Evolutionary conservation across 2,888 invertebrate genomes (phyloP).

Genomic region (Troilus luridus): DNA sequence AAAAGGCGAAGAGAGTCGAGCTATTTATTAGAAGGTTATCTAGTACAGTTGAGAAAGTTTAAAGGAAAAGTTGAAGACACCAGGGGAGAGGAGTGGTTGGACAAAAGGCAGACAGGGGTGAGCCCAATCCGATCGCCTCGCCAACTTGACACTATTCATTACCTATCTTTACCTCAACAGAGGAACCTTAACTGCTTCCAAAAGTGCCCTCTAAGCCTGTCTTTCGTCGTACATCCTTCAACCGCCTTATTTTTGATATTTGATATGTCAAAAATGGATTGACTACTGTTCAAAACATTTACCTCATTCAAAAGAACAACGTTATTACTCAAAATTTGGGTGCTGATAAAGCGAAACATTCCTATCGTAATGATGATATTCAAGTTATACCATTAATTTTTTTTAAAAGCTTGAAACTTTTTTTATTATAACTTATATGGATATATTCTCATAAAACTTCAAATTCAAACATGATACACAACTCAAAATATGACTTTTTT

Average conservation of each 20-base stretch:
- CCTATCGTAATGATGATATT: too few relatives aligned
- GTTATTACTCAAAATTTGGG: too few relatives aligned
- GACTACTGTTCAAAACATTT: not conserved
- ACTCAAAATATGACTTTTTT: too few relatives aligned
- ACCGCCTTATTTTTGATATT: not conserved
- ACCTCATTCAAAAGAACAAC: not conserved
- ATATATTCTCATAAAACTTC: too few relatives aligned
- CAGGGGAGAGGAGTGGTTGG: not conserved
- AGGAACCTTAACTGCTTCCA: slow-evolving; percentile 7
- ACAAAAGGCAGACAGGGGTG: slow-evolving; percentile 4
- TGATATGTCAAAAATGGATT: not conserved
- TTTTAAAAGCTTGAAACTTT: too few relatives aligned
- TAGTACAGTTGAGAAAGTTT: slow-evolving; percentile 10
- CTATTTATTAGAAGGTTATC: slow-evolving; percentile 41
- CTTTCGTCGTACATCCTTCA: not conserved
- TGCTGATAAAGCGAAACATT: too few relatives aligned
- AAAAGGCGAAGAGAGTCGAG: not conserved
- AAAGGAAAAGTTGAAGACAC: slow-evolving; percentile 1
- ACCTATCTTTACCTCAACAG: slow-evolving; percentile 8
- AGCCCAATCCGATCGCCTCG: not conserved
- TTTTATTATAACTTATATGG: too few relatives aligned
- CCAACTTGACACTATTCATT: slow-evolving; percentile 26
- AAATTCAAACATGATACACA: too few relatives aligned
- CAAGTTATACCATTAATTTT: too few relatives aligned
- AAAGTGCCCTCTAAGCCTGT: not conserved